phyloP scores from a whole-genome alignment of 2,888 invertebrate species.

The Eupsilia transversa region DNA sequence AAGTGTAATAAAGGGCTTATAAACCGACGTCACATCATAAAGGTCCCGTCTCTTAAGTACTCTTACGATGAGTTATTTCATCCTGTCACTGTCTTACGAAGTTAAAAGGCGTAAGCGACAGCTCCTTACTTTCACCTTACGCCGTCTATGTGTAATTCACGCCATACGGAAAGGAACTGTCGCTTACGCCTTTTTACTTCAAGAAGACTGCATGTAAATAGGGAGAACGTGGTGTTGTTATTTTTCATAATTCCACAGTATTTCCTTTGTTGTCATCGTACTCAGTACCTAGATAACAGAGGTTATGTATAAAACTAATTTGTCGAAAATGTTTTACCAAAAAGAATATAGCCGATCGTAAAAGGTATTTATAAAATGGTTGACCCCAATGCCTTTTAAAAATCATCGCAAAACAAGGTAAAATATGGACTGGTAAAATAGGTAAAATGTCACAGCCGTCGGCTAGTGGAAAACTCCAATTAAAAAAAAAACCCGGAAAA shows the following conservation, averaged over 20 bases:
- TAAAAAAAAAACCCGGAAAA: conserved; percentile 33
- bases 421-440: background rate
- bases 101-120: conserved; percentile 19
- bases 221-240: conserved; percentile 25
- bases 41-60: conserved; percentile 11
- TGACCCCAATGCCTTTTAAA: background rate
- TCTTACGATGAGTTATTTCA: conserved; percentile 30
- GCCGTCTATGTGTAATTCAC: too few species aligned
- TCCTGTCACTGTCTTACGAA: conserved; percentile 1
- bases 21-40: conserved; percentile 33
- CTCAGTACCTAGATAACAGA: background rate
- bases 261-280: conserved; percentile 1
- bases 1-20: conserved; percentile 30
- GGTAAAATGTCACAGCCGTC: background rate
- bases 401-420: background rate
- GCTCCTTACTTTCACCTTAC: too few species aligned
- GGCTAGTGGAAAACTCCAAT: conserved; percentile 38
- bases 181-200: conserved; percentile 14
- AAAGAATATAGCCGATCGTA: background rate
- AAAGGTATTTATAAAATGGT: too few species aligned
- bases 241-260: conserved; percentile 27
- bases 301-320: background rate
- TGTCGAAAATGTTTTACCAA: background rate
- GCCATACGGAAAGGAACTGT: background rate
- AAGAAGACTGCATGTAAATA: conserved; percentile 4